Percentiles rank a stretch among this genome's conserved stretches.
phyloP scores from a whole-genome alignment of 2,797 vertebrate genomes.

The Pseudotriccus pelzelni region DNA sequence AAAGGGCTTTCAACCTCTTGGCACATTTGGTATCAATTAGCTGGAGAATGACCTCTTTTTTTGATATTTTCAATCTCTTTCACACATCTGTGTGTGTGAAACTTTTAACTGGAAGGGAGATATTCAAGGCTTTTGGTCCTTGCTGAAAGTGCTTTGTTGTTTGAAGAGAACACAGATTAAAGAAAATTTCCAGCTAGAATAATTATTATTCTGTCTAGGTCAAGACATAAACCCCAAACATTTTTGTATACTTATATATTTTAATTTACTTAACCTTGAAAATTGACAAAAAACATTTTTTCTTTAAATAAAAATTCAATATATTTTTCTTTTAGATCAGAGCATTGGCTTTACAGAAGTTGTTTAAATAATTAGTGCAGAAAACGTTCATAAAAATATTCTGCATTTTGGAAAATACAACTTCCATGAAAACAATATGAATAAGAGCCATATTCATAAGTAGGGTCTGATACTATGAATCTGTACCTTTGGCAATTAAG shows the following conservation, averaged over 20 bases:
- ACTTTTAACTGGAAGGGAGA: background rate
- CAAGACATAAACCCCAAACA: background rate
- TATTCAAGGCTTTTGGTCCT: background rate
- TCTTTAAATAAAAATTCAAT: background rate
- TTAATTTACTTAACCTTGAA: background rate
- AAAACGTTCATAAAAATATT: background rate
- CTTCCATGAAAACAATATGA: background rate
- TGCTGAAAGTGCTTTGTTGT: background rate
- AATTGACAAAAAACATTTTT: background rate
- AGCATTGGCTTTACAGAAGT: background rate
- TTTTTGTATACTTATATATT: background rate
- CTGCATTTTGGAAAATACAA: background rate
- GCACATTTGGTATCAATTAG: background rate
- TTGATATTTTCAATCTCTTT: background rate
- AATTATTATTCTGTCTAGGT: background rate
- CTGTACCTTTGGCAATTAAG: background rate
- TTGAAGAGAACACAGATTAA: background rate
- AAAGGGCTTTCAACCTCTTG: background rate
- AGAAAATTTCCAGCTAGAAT: background rate
- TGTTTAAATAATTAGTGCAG: background rate
- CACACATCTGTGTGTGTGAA: fast-evolving
- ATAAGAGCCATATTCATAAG: background rate
- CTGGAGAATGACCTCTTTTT: background rate
- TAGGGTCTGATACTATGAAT: background rate
- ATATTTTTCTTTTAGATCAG: background rate